These are phyloP conservation scores for Serranus cabrilla DNA, from an alignment of 2,797 vertebrate genomes.

Conservation along the genomic window DNA sequence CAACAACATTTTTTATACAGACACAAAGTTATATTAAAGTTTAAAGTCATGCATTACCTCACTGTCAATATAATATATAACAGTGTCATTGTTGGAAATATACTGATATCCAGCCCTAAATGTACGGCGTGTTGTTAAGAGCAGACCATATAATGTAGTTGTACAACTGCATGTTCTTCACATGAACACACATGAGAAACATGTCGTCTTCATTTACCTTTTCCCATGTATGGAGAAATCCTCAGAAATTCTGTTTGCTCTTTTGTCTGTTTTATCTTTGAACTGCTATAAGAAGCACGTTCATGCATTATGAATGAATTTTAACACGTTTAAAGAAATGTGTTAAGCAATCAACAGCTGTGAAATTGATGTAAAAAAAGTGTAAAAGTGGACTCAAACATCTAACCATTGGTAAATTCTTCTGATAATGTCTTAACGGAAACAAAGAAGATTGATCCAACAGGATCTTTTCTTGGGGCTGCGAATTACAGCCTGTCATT, in stretches of 20 bases:
- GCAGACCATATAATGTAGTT: not conserved
- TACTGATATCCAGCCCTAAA: not conserved
- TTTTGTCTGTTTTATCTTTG: not conserved
- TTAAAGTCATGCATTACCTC: no score
- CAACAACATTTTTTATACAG: no score
- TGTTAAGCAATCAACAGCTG: not conserved
- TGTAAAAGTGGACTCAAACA: not conserved
- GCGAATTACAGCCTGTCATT: constrained; percentile 73
- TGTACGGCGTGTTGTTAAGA: not conserved
- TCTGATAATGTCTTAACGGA: constrained; percentile 32
- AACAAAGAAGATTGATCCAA: constrained; percentile 68
- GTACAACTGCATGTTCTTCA: not conserved
- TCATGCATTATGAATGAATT: constrained; percentile 19
- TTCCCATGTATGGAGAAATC: not conserved
- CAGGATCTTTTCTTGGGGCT: constrained; percentile 58
- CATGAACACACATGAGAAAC: not conserved
- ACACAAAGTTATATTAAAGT: no score
- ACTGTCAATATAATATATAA: no score
- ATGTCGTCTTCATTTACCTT: not conserved
- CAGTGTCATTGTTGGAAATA: no score
- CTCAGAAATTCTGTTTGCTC: not conserved
- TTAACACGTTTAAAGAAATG: not conserved
- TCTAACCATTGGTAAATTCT: constrained; percentile 28
- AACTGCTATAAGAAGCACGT: not conserved
- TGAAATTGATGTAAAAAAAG: not conserved